Evolutionary conservation across 1,140 invertebrate genomes (phyloP).

Genomic region (Halesus radiatus): DNA sequence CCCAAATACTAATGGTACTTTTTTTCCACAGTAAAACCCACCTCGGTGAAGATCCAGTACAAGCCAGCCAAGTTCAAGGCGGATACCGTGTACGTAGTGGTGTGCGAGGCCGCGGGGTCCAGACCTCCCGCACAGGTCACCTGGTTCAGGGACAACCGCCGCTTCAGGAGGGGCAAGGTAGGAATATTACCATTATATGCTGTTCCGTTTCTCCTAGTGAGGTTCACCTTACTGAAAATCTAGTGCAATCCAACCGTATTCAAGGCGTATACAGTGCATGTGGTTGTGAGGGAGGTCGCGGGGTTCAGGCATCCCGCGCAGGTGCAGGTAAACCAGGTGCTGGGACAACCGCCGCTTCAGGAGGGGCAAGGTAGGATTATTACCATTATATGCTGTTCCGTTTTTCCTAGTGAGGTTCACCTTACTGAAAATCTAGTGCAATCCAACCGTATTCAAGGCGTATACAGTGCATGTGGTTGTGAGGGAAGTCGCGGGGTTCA

Average conservation of each 20-base stretch:
- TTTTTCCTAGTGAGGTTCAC: no score
- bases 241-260: constrained; percentile 80
- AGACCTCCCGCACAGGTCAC: constrained; percentile 84
- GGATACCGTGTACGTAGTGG: constrained; percentile 81
- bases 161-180: constrained; percentile 82
- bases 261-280: constrained; percentile 83
- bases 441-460: constrained; percentile 82
- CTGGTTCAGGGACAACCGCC: constrained; percentile 85
- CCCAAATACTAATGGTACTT: not conserved
- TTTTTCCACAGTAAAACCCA: constrained; percentile 66
- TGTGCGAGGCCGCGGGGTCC: constrained; percentile 86
- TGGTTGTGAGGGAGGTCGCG: constrained; percentile 81
- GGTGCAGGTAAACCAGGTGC: constrained; percentile 86
- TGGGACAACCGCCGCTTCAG: constrained; percentile 81
- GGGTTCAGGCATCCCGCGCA: constrained; percentile 88
- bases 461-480: constrained; percentile 81
- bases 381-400: no score
- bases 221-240: constrained; percentile 80
- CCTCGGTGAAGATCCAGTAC: constrained; percentile 79
- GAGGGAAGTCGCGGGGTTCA: constrained; percentile 86
- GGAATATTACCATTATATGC: no score
- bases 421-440: constrained; percentile 80
- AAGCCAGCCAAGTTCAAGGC: constrained; percentile 83
- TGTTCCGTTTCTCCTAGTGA: no score
- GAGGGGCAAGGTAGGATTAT: constrained; percentile 79